Conservation (phyloP, 2,888 invertebrate genomes). For the Imbricaverruca yamaguchii region DNA sequence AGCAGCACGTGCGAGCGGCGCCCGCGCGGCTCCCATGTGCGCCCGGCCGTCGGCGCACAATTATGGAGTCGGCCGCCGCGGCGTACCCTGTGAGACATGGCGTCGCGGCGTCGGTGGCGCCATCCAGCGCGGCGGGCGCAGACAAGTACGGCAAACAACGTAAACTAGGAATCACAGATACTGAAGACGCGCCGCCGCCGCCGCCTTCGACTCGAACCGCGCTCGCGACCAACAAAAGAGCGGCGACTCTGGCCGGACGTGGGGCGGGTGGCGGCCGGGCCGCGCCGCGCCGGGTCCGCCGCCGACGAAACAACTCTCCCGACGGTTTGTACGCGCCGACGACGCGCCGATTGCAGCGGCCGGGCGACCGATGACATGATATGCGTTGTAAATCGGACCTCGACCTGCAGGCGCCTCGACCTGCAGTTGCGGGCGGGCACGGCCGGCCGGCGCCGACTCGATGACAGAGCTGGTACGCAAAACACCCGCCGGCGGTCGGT, state of each 20-base stretch:
- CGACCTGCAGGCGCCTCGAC: neutral
- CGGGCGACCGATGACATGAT: neutral
- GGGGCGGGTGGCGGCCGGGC: neutral
- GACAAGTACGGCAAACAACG: neutral
- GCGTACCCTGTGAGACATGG: neutral
- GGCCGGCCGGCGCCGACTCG: too few relatives aligned
- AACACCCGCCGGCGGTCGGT: too few relatives aligned
- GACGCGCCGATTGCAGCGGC: neutral
- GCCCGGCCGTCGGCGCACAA: neutral
- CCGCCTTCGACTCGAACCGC: neutral
- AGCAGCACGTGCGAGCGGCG: too few relatives aligned
- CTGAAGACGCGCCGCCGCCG: neutral
- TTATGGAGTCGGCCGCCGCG: neutral
- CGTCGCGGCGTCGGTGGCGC: neutral
- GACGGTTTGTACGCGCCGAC: neutral
- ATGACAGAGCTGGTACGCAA: too few relatives aligned
- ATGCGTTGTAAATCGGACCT: neutral
- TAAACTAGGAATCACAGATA: constrained; percentile 21
- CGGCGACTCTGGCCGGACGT: neutral
- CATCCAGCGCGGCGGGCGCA: neutral
- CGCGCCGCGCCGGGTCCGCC: neutral
- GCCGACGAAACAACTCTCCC: neutral
- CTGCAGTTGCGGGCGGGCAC: too few relatives aligned
- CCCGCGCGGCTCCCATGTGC: neutral
- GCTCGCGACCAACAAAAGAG: neutral